Conservation (phyloP, 1,140 invertebrate species). For the Bradynema listronoti region DNA sequence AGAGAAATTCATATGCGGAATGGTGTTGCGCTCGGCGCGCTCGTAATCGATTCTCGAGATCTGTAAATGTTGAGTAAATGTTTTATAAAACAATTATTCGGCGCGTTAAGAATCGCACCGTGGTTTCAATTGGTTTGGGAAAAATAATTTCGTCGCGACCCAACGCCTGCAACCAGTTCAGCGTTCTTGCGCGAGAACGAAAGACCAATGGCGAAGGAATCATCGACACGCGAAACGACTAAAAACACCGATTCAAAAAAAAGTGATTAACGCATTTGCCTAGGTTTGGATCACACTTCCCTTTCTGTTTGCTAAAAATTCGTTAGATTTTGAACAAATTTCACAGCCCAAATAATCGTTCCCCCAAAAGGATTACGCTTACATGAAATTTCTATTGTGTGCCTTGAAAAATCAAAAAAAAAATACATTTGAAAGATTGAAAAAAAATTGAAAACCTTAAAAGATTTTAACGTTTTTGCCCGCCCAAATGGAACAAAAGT, state of each 20-base stretch:
- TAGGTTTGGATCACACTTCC: background rate
- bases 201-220: slow-evolving; percentile 5
- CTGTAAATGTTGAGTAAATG: background rate
- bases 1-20: background rate
- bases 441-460: slow-evolving; percentile 1
- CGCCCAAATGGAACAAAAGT: slow-evolving; percentile 1
- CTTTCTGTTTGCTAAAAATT: background rate
- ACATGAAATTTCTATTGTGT: too few relatives aligned
- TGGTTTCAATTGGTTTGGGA: background rate
- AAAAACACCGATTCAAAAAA: too few relatives aligned
- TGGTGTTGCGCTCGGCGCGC: slow-evolving; percentile 7
- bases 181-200: slow-evolving; percentile 4
- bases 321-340: slow-evolving; percentile 7
- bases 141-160: background rate
- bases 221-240: background rate
- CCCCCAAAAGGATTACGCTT: background rate
- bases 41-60: slow-evolving; percentile 6
- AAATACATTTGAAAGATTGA: background rate
- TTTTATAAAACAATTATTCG: slow-evolving; percentile 7
- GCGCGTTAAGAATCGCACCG: too few relatives aligned
- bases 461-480: background rate
- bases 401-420: too few relatives aligned
- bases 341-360: background rate
- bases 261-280: background rate
- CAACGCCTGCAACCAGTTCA: background rate